These are phyloP conservation scores for Ephydatia muelleri DNA, from an alignment of 37 sponge, comb jelly and placozoan species.

Conservation along the genomic window DNA sequence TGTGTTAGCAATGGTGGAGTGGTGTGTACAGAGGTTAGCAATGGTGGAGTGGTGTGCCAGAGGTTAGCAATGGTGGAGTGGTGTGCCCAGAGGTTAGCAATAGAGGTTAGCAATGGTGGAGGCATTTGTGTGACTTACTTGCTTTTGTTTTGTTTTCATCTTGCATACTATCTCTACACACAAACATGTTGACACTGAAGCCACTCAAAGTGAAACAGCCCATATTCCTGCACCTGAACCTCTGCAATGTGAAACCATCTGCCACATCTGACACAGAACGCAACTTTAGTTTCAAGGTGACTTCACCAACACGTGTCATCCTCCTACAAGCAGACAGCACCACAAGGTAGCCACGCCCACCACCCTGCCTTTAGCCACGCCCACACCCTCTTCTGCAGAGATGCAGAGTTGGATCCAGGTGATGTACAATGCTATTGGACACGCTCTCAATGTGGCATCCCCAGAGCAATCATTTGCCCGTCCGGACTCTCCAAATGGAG, in stretches of 20 bases:
- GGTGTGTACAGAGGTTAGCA: no score
- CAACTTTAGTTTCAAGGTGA: conserved; percentile 86
- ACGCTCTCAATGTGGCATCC: conserved; percentile 29
- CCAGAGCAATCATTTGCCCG: neutral
- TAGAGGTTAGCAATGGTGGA: no score
- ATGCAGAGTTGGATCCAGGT: conserved; percentile 60
- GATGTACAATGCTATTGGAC: conserved; percentile 43
- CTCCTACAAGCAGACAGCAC: conserved; percentile 87
- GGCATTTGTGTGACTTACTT: no score
- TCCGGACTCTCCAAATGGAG: neutral
- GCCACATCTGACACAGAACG: conserved; percentile 61
- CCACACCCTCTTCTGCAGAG: neutral
- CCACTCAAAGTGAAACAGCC: conserved; percentile 54
- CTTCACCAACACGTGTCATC: conserved; percentile 63
- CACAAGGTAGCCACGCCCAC: conserved; percentile 15
- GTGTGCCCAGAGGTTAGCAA: no score
- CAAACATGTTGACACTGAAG: neutral
- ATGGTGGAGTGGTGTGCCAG: no score
- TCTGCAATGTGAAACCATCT: conserved; percentile 80
- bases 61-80: no score
- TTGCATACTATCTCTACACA: neutral
- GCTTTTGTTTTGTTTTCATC: neutral
- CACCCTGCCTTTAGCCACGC: neutral
- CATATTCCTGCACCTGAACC: conserved; percentile 61
- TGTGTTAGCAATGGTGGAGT: no score